Conservation (phyloP, 2,888 invertebrate genomes). For the Euplexia lucipara region DNA sequence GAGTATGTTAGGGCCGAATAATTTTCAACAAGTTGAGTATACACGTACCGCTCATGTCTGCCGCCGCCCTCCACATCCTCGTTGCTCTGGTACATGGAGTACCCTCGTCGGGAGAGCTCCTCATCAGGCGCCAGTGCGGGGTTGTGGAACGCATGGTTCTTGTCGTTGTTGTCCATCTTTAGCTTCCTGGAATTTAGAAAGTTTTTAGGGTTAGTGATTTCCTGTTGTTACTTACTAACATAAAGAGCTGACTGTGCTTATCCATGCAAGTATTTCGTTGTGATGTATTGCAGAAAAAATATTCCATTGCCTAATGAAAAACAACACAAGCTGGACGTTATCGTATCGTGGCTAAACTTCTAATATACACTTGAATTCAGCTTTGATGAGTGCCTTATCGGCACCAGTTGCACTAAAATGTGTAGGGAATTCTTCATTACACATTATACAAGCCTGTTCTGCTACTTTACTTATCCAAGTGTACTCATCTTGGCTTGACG, state of each 20-base stretch:
- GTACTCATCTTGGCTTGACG: neutral
- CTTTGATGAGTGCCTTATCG: neutral
- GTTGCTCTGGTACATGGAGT: constrained; percentile 89
- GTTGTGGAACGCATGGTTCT: constrained; percentile 89
- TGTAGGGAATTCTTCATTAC: no score
- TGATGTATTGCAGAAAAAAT: no score
- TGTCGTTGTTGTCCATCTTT: constrained; percentile 78
- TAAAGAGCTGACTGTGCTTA: no score
- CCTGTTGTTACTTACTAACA: no score
- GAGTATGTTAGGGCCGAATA: neutral
- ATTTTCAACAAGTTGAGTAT: neutral
- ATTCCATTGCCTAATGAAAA: no score
- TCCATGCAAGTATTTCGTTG: no score
- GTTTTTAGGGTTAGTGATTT: neutral
- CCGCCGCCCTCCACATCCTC: constrained; percentile 85
- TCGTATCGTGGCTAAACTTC: neutral
- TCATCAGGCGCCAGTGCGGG: constrained; percentile 90
- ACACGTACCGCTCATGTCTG: constrained; percentile 78
- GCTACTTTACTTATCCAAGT: no score
- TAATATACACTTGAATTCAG: neutral
- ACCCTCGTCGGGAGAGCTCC: constrained; percentile 90
- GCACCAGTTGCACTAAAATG: no score
- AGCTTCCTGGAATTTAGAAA: constrained; percentile 77
- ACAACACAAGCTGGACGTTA: neutral
- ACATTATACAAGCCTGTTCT: no score